Base-by-base conservation (phyloP, 2,888 invertebrate species). In the Lydus trimaculatus region DNA sequence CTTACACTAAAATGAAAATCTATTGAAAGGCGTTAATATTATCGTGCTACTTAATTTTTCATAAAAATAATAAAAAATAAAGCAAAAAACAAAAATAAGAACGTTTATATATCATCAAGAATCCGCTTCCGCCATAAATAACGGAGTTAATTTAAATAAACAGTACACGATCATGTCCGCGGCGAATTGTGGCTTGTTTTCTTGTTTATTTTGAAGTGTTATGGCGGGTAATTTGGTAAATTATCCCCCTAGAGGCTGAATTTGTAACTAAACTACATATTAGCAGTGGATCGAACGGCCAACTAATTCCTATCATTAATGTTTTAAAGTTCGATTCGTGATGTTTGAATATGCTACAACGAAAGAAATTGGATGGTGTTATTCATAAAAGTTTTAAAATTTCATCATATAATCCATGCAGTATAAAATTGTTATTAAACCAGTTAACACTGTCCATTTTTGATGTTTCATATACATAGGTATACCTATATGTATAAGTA, bases 181-280 rank as follows among this genome's bases (percentile, higher is more conserved):
- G 80, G 80, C 80, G 82, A 43, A 81, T 83, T 82, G 82, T 80
- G 77, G 79, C 81, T 82, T 80, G 81, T 84, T 84, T 84, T 84
- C 84, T 85, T 85, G 85, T 85, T 85, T 85, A 85, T 85, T 85
- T 85, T 85, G 83, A 84, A 84, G 84, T 84, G 84, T 84, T 84
- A 84, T 84, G 84, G 84, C 81, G 84, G 84, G 85, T 85, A 85
- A 85, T 85, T 85, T 85, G 80, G 84, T 85, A 85, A 89, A 89
- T 89, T 89, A 88, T 85, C 87, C 85, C 87, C 88, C 87, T 85
- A 84, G 83, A 87, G 88, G 87, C 85, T 85, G 87, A 88, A 88
- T 88, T 88, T 88, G 88, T 87, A 88, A 87, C 88, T 88, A 88
- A 89, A 88, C 88, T 88, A 88, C 86, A 87, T 88, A 89, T 89